Evolutionary conservation across 1,140 invertebrate genomes (phyloP).

Genomic region (Heterodera schachtii): DNA sequence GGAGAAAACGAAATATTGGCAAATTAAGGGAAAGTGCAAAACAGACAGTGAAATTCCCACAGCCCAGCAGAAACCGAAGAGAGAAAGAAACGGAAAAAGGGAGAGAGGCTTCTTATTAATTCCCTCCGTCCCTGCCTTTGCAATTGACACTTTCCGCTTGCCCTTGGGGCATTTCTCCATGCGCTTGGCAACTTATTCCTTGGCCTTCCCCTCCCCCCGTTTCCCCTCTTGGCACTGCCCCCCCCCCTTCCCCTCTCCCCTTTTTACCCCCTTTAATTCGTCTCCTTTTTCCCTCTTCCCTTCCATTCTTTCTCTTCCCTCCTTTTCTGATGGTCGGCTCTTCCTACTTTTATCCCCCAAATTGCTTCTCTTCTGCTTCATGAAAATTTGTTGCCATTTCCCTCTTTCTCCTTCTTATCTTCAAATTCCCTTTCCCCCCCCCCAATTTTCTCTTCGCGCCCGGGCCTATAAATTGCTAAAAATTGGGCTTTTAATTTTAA

Average conservation of each 20-base stretch:
- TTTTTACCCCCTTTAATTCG: no score
- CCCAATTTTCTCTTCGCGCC: background rate
- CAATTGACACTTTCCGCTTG: background rate
- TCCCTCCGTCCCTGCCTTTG: background rate
- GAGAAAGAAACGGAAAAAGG: background rate
- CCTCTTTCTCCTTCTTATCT: background rate
- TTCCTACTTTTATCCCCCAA: background rate
- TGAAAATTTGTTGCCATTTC: background rate
- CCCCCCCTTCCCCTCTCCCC: no score
- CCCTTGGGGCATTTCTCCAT: background rate
- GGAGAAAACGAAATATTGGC: background rate
- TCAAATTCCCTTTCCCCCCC: background rate
- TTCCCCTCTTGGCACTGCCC: no score
- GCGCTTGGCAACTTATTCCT: background rate
- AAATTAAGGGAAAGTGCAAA: no score
- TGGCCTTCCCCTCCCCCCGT: no score
- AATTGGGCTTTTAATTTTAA: background rate
- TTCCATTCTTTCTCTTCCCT: no score
- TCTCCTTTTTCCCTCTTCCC: no score
- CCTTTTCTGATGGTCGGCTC: no score
- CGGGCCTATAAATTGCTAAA: background rate
- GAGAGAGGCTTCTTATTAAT: background rate
- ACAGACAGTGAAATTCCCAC: no score
- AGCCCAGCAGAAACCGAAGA: no score
- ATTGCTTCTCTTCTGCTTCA: background rate